Conservation (phyloP, 2,888 invertebrate genomes). For the Stenodema calcarata region DNA sequence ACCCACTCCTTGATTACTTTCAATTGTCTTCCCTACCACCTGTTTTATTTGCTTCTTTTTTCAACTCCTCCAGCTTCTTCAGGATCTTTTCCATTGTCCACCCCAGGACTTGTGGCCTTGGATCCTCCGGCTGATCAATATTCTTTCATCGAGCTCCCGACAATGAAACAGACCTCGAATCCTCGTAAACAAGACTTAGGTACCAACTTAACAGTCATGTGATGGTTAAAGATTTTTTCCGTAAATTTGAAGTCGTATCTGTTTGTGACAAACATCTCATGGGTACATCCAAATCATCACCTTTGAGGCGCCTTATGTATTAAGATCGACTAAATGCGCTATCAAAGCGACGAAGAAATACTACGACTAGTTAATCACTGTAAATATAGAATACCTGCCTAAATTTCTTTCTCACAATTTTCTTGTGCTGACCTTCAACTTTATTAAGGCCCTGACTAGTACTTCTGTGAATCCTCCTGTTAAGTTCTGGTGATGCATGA, state of each 20-base stretch:
- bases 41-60: conserved; percentile 36
- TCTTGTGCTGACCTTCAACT: too few relatives aligned
- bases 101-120: background rate
- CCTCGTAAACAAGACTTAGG: background rate
- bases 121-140: conserved; percentile 17
- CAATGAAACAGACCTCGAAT: conserved; percentile 16
- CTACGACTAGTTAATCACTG: too few relatives aligned
- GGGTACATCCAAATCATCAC: too few relatives aligned
- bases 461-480: too few relatives aligned
- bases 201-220: background rate
- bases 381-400: too few relatives aligned
- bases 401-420: too few relatives aligned
- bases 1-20: conserved; percentile 38
- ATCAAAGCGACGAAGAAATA: too few relatives aligned
- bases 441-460: too few relatives aligned
- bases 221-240: background rate
- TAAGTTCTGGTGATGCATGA: background rate
- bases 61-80: conserved; percentile 3
- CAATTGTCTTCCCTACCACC: conserved; percentile 38
- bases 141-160: conserved; percentile 16
- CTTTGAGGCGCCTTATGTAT: too few relatives aligned
- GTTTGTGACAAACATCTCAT: too few relatives aligned
- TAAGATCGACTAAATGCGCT: too few relatives aligned
- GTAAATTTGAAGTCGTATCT: background rate
- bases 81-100: conserved; percentile 22